These are phyloP conservation scores for Leptinotarsa haldemani DNA, from an alignment of 2,888 invertebrate genomes.

Conservation along the genomic window DNA sequence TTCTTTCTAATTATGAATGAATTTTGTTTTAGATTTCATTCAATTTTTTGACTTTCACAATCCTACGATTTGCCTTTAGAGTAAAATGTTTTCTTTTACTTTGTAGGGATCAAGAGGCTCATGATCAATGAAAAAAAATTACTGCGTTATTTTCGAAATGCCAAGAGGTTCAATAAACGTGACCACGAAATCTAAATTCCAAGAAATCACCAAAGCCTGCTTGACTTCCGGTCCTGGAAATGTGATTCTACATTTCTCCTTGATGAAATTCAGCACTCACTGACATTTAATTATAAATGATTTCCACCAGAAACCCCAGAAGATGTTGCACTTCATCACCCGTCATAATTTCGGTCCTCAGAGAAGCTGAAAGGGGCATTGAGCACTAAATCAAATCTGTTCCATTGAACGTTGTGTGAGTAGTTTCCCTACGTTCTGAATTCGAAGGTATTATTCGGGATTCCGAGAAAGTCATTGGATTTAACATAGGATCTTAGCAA, in stretches of 20 bases:
- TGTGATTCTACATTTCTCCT: background rate
- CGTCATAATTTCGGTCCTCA: constrained; percentile 3
- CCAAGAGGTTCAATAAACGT: no score
- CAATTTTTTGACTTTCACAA: no score
- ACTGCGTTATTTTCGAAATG: no score
- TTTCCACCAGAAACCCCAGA: background rate
- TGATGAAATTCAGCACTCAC: background rate
- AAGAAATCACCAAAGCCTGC: background rate
- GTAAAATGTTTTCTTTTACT: no score
- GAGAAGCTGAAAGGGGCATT: constrained; percentile 4
- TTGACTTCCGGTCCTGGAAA: background rate
- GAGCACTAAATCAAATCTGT: constrained; percentile 12
- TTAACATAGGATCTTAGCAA: background rate
- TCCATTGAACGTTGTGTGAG: constrained; percentile 1
- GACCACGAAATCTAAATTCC: no score
- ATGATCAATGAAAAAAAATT: no score
- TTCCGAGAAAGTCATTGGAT: background rate
- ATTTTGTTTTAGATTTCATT: no score
- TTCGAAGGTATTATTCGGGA: constrained; percentile 8
- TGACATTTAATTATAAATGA: constrained; percentile 13
- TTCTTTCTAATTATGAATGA: no score
- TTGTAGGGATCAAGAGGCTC: no score
- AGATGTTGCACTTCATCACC: constrained; percentile 17
- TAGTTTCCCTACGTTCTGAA: constrained; percentile 6
- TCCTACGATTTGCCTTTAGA: no score